Base-by-base conservation (phyloP, 2,113 vertebrate species). In the Leptosomus discolor region DNA sequence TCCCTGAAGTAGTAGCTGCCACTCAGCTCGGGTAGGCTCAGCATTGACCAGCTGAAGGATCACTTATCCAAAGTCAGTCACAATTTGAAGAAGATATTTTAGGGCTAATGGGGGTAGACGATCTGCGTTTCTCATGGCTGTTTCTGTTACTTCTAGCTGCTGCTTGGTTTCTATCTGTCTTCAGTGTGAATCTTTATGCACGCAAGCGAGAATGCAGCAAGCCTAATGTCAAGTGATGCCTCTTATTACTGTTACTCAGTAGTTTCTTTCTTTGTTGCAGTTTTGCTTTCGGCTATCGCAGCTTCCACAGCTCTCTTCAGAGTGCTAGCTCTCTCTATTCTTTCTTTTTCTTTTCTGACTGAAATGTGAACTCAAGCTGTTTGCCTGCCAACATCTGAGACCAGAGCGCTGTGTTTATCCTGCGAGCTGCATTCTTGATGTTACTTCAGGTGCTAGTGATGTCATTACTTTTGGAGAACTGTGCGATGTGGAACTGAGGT, bases 331-430 rank as follows among this genome's bases (percentile, higher is more conserved):
- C 30, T 75, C 58, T 65, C 48, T 65, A 43, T 51, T 30, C 64
- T 85, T 69, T 70, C 56, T 58, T 58, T 91, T 30, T 61, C 67
- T 96, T 78, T 80, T 53, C 88, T 94, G 88, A 58, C 69, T 96
- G 79, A 78, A 76, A 84, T 65, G 54, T 94, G 91, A 97, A 92
- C 85, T 96, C 85, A 16, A 71, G 78, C 61, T 88, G 12, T 87
- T 73, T 85, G 18, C 65, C 57, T 96, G 86, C 87, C 84, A 93
- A n/a, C 90, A 71, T 41, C 73, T 92, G 70, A 88, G 84, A 69
- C 45, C 54, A 57, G 77, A 69, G 76, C 9, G 16, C 68, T 82
- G 65, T 61, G 81, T 94, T 96, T 96, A 51, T 63, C 75, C 85
- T 43, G 70, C 89, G 71, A 91, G 80, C 92, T 69, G 67, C 51